Base-by-base conservation (phyloP, 1,140 invertebrate species). In the Zaprionus inermis region DNA sequence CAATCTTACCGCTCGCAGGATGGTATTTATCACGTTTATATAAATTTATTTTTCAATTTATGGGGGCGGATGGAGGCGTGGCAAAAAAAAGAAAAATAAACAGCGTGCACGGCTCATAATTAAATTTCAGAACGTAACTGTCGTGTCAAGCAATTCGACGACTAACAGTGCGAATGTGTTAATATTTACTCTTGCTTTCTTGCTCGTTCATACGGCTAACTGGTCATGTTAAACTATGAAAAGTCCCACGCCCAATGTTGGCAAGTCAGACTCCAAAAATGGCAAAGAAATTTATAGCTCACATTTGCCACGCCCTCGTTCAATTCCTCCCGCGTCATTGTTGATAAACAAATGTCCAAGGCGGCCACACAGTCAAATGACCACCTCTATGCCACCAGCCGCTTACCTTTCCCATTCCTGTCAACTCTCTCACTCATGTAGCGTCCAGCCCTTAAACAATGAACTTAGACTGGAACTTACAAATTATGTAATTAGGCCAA, bases 401-500 rank as follows among this genome's bases (percentile, higher is more conserved):
- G n/a, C 16, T 24, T 24, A 24, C 44, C 20, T 14, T 11, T 34
- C 2, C 22, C n/a, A n/a, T 18, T n/a, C 18, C 3, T 12, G 2
- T 9, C 22, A 0, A 14, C 0, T n/a, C 28, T 20, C 22, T 3
- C 9, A 0, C 16, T 11, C 28, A 63, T 46, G 38, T 65, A 30
- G 78, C 34, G 64, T 41, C 56, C 51, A 16, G 63, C 38, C 78
- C 75, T 36, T 18, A 10, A 24, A 4, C 30, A 72, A 72, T 41
- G n/a, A 41, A 41, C 83, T 72, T 76, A 76, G 82, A 82, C 78
- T 65, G 24, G 32, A 57, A 46, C 72, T 76, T 83, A 77, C 79
- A 88, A 86, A 86, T 86, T 72, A 86, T 88, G 83, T 86, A 86
- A 86, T 86, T 86, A 86, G 79, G 83, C 56, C 76, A 68, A 70